Evolutionary conservation across 1,140 invertebrate genomes (phyloP).

Genomic region (Procambarus clarkii): DNA sequence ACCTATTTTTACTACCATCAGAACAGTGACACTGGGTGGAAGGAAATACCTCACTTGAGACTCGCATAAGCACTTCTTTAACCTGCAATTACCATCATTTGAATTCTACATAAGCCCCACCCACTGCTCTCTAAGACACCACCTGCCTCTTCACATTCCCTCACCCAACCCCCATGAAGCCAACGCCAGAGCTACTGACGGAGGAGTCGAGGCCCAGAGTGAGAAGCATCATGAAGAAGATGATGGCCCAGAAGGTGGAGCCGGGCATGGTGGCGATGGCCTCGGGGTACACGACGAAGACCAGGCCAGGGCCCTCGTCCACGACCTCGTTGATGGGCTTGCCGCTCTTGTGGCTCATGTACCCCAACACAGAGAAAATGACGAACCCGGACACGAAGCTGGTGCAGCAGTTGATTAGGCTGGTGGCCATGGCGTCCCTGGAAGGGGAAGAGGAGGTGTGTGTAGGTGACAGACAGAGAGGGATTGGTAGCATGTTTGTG

Average conservation of each 20-base stretch:
- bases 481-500: no score
- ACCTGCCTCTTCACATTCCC: no score
- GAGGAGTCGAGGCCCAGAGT: slow-evolving; percentile 95
- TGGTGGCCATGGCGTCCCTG: slow-evolving; percentile 96
- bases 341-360: slow-evolving; percentile 92
- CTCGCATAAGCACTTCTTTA: no score
- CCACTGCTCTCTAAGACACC: no score
- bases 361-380: slow-evolving; percentile 97
- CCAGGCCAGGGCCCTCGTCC: slow-evolving; percentile 85
- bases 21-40: no score
- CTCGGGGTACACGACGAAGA: slow-evolving; percentile 96
- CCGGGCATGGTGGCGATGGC: slow-evolving; percentile 97
- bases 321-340: slow-evolving; percentile 81
- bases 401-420: slow-evolving; percentile 95
- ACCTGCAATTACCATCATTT: no score
- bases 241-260: slow-evolving; percentile 93
- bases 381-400: slow-evolving; percentile 98
- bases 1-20: no score
- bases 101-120: no score
- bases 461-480: no score
- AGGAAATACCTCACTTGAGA: no score
- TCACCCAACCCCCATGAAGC: no score
- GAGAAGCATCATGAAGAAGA: slow-evolving; percentile 97
- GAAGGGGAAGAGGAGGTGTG: neutral
- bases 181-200: slow-evolving; percentile 80